Evolutionary conservation across 2,888 invertebrate genomes (phyloP).

Genomic region (Actias luna): DNA sequence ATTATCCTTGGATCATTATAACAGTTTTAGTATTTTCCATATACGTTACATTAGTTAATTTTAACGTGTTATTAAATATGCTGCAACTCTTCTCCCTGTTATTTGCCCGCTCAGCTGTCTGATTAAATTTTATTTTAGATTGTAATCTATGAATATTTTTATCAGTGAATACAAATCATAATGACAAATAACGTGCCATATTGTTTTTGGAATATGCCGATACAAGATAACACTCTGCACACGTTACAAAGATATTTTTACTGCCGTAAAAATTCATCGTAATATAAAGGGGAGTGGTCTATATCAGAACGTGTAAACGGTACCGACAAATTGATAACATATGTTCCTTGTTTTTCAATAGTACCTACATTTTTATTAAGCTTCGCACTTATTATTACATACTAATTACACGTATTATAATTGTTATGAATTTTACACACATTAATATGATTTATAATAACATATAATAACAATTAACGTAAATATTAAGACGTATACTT

Average conservation of each 20-base stretch:
- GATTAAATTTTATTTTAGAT: background rate
- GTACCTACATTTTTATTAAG: background rate
- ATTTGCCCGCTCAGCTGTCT: background rate
- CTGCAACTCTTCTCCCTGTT: background rate
- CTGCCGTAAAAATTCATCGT: background rate
- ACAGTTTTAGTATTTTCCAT: background rate
- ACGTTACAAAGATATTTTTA: constrained; percentile 1
- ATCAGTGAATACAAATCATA: background rate
- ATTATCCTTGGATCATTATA: constrained; percentile 2
- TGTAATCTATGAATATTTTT: background rate
- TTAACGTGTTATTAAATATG: background rate
- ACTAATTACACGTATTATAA: background rate
- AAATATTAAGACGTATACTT: background rate
- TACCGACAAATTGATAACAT: background rate
- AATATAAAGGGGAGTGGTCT: constrained; percentile 5
- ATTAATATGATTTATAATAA: background rate
- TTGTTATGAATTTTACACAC: background rate
- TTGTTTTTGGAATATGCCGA: background rate
- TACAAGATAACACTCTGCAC: background rate
- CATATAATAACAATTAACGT: background rate
- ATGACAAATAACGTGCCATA: background rate
- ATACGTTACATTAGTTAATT: background rate
- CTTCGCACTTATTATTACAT: background rate
- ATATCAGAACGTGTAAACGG: constrained; percentile 12
- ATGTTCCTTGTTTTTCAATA: background rate